phyloP scores from a whole-genome alignment of 2,113 vertebrate genomes.

The Eolophus roseicapilla region DNA sequence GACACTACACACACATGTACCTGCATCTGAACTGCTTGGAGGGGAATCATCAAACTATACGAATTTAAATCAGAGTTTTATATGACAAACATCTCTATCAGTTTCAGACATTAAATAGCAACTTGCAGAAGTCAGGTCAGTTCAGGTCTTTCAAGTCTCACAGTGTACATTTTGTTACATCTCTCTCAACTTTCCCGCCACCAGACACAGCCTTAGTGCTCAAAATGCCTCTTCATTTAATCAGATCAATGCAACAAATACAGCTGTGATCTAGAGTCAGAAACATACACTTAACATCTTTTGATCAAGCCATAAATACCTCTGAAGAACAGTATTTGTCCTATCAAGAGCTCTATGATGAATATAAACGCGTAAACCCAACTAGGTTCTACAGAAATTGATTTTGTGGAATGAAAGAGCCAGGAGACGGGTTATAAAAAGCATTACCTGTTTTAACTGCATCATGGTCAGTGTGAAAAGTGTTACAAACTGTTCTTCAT shows the following conservation, averaged over 20 bases:
- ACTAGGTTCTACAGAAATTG: not conserved
- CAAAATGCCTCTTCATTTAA: not conserved
- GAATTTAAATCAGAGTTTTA: not conserved
- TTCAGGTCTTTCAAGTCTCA: not conserved
- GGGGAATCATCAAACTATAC: not conserved
- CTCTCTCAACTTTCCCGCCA: not conserved
- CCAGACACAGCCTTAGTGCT: not conserved
- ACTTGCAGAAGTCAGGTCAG: not conserved
- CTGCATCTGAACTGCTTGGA: not conserved
- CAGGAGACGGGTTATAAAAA: not conserved
- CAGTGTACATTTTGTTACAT: not conserved
- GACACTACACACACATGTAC: not conserved
- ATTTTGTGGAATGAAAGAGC: not conserved
- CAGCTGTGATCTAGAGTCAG: not conserved
- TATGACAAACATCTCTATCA: not conserved
- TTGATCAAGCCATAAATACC: not conserved
- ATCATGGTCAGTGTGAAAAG: slow-evolving; percentile 99
- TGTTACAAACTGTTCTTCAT: slow-evolving; percentile 97
- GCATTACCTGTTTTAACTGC: slow-evolving; percentile 94
- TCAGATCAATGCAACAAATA: not conserved
- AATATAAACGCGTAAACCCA: not conserved
- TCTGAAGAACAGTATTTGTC: not conserved
- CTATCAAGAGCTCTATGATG: not conserved
- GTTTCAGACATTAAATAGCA: not conserved
- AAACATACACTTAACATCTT: not conserved